phyloP scores from a whole-genome alignment of 2,888 invertebrate genomes.

The Teleiodes luculella region DNA sequence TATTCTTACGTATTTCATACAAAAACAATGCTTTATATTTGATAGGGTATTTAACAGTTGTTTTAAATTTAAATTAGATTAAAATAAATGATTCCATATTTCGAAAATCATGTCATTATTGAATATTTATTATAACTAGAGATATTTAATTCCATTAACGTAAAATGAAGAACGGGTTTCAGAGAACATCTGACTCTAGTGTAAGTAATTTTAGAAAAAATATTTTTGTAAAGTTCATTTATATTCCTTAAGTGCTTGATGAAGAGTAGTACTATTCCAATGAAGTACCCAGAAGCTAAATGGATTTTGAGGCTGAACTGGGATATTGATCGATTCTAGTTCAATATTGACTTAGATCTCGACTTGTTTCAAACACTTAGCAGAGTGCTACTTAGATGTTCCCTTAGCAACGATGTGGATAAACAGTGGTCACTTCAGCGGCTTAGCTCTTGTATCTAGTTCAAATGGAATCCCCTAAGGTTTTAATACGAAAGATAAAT shows the following conservation, averaged over 20 bases:
- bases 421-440: too few species aligned
- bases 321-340: neutral
- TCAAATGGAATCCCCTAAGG: too few species aligned
- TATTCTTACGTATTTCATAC: neutral
- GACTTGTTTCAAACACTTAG: neutral
- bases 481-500: too few species aligned
- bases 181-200: neutral
- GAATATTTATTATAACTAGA: too few species aligned
- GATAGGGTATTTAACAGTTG: too few species aligned
- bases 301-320: neutral
- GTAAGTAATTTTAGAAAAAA: neutral
- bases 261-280: neutral
- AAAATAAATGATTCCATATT: too few species aligned
- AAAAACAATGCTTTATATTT: too few species aligned
- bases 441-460: too few species aligned
- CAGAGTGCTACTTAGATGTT: neutral
- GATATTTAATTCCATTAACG: too few species aligned
- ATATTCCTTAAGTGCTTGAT: neutral
- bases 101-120: too few species aligned
- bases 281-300: neutral
- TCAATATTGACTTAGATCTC: neutral
- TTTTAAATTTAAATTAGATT: too few species aligned
- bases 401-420: neutral
- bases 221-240: neutral
- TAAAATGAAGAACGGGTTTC: too few species aligned